phyloP scores from a whole-genome alignment of 2,113 vertebrate species.

The Mellivora capensis region DNA sequence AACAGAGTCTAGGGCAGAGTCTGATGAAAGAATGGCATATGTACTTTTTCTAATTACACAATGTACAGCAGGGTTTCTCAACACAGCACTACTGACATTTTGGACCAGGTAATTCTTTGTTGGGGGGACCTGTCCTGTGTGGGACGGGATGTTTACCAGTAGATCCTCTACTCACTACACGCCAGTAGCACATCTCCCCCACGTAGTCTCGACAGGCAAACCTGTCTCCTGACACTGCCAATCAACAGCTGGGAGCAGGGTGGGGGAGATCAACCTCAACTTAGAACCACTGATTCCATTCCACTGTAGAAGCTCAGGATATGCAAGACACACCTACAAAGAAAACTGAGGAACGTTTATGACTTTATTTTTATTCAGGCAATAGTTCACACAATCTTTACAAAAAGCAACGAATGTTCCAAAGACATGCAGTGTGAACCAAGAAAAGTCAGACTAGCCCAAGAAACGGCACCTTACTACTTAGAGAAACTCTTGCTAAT shows the following conservation, averaged over 20 bases:
- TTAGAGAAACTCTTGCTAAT: background rate
- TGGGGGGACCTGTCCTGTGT: background rate
- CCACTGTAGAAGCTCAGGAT: background rate
- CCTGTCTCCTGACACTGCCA: background rate
- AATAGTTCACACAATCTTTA: background rate
- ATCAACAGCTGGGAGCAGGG: background rate
- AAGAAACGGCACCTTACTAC: background rate
- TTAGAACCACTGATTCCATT: background rate
- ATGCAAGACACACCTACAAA: background rate
- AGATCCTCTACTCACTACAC: background rate
- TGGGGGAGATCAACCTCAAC: background rate
- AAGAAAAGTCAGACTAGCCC: background rate
- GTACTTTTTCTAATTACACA: background rate
- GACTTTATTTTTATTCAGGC: background rate
- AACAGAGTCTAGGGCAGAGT: background rate
- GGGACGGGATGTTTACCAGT: background rate
- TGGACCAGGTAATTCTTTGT: background rate
- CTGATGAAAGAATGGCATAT: background rate
- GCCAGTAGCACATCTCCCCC: background rate
- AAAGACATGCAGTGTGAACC: background rate
- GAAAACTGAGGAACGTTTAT: background rate
- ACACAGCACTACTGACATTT: background rate
- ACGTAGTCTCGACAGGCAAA: background rate
- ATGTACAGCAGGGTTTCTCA: background rate
- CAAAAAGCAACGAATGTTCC: background rate